Evolutionary conservation across 2,888 invertebrate genomes (phyloP), one percentile per base, ranked within the genome.

Genomic region (Bedellia somnulentella): DNA sequence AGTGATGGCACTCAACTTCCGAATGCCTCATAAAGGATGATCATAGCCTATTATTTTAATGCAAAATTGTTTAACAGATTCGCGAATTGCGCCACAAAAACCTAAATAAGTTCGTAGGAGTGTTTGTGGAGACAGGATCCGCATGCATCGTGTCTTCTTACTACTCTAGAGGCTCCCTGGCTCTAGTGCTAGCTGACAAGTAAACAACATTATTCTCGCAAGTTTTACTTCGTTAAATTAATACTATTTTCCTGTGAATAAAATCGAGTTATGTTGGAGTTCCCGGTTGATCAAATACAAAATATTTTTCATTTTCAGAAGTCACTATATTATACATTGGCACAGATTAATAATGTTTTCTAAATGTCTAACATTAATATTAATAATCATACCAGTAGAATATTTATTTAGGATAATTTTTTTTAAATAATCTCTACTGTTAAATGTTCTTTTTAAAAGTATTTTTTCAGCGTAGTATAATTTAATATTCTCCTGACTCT

Each of bases 51-150:
- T n/a, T n/a, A n/a, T n/a, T n/a, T n/a, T n/a, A n/a, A n/a, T n/a
- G n/a, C n/a, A n/a, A n/a, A n/a, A n/a, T n/a, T n/a, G n/a, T n/a
- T n/a, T n/a, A n/a, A n/a, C 48, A 85, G 85, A 86, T 89, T 38
- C 75, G 86, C 2, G 85, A 91, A 57, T 81, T 89, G 2, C 81
- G 89, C 0, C 91, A 93, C 46, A 91, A 92, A 55, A 93, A 93
- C 49, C 70, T 93, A 16, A 87, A 88, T 4, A 83, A 86, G 0
- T 90, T 93, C 46, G 83, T 92, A 4, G 92, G 93, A 0, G 91
- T 89, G 0, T 87, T 87, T 43, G 84, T 90, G 4, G 92, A 92
- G 37, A 83, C 83, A 21, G 87, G 87, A 0, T 79, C 84, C 15
- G 80, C 90, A 1, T 86, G 85, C 39, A 80, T 92, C 37, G 76